Evolutionary conservation across 64 coral and sea anemone species (phyloP).

Genomic region (Pocillopora verrucosa): DNA sequence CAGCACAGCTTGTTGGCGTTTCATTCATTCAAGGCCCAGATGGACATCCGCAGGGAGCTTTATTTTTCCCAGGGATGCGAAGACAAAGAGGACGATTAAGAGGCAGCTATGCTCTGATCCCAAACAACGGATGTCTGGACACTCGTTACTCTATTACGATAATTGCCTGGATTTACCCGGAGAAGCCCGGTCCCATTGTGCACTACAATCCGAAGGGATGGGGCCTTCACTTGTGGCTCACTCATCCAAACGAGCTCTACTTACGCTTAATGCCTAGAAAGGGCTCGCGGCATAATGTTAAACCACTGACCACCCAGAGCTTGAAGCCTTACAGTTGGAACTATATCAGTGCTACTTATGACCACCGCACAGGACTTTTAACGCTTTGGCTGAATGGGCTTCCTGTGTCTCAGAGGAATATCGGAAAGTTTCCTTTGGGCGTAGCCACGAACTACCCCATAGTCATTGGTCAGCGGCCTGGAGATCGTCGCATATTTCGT

Average conservation of each 20-base stretch:
- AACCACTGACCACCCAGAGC: conserved; percentile 24
- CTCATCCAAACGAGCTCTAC: conserved; percentile 54
- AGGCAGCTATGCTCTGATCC: conserved; percentile 65
- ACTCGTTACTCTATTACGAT: conserved; percentile 83
- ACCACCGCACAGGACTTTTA: conserved; percentile 53
- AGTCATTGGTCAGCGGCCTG: conserved; percentile 70
- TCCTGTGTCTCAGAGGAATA: conserved; percentile 58
- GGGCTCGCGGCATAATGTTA: conserved; percentile 17
- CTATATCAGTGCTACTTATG: conserved; percentile 74
- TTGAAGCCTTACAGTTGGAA: conserved; percentile 74
- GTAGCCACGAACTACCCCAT: conserved; percentile 76
- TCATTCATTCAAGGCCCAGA: conserved; percentile 64
- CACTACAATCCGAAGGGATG: conserved; percentile 68
- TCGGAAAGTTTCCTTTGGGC: conserved; percentile 51
- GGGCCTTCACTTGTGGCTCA: conserved; percentile 85
- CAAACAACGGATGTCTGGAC: conserved; percentile 84
- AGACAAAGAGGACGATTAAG: neutral
- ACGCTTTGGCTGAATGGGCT: conserved; percentile 72
- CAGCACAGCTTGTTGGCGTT: conserved; percentile 51
- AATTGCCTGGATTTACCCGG: conserved; percentile 81
- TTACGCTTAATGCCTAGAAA: conserved; percentile 70
- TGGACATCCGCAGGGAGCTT: conserved; percentile 65
- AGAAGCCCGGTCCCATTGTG: conserved; percentile 75
- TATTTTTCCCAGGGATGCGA: conserved; percentile 45
- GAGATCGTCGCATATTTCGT: conserved; percentile 72